Percentiles rank a stretch among this genome's conserved stretches.
phyloP scores from a whole-genome alignment of 2,797 vertebrate genomes.

The Dromococcyx pavoninus region DNA sequence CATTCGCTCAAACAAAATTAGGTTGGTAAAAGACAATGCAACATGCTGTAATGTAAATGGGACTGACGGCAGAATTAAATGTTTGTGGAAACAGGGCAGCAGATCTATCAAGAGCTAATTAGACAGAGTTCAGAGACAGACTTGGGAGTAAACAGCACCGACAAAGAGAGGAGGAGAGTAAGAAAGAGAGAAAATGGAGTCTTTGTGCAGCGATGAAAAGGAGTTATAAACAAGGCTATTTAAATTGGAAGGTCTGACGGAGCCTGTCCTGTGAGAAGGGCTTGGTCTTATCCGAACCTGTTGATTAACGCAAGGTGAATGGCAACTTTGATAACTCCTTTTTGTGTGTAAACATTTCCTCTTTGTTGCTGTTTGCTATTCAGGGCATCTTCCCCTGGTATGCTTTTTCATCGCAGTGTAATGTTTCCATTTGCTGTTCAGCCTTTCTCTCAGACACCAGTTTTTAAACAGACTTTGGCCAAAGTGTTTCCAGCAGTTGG shows the following conservation, averaged over 20 bases:
- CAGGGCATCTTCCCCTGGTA: conserved; percentile 15
- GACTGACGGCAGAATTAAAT: conserved; percentile 81
- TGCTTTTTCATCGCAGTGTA: background rate
- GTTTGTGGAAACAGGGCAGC: conserved; percentile 82
- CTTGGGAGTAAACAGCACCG: conserved; percentile 76
- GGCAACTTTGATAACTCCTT: conserved; percentile 56
- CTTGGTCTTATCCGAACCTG: conserved; percentile 58
- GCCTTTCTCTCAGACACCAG: background rate
- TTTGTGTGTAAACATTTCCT: conserved; percentile 20
- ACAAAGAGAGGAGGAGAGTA: conserved; percentile 69
- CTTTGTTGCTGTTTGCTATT: conserved; percentile 49
- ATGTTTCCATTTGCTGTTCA: background rate
- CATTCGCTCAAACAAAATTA: conserved; percentile 83
- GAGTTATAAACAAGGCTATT: conserved; percentile 71
- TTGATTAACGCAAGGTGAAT: conserved; percentile 62
- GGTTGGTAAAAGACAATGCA: conserved; percentile 80
- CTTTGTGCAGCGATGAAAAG: conserved; percentile 72
- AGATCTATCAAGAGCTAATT: conserved; percentile 85
- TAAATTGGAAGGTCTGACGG: conserved; percentile 72
- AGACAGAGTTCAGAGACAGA: conserved; percentile 78
- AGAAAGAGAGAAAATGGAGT: conserved; percentile 56
- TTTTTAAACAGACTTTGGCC: background rate
- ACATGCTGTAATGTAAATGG: conserved; percentile 80
- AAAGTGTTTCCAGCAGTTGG: background rate
- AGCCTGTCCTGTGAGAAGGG: conserved; percentile 63